phyloP scores from a whole-genome alignment of 2,113 vertebrate genomes.

The Lampris incognitus region DNA sequence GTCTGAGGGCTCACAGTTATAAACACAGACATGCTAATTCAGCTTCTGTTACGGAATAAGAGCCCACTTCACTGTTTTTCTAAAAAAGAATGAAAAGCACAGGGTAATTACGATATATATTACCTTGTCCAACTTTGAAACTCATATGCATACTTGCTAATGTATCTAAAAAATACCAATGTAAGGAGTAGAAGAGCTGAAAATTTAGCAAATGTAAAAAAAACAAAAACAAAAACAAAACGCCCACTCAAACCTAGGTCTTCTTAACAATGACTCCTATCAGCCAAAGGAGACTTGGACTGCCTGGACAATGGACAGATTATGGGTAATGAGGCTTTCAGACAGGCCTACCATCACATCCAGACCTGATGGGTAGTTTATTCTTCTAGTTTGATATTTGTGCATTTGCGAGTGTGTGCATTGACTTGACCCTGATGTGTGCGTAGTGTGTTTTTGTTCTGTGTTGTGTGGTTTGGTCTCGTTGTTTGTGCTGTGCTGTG shows the following conservation, averaged over 20 bases:
- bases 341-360: neutral
- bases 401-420: too few relatives aligned
- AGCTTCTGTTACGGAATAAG: neutral
- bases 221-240: neutral
- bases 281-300: neutral
- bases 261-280: too few relatives aligned
- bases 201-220: constrained; percentile 1
- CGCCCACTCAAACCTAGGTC: neutral
- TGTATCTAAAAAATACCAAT: neutral
- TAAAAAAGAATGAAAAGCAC: neutral
- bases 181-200: neutral
- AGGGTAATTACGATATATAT: neutral
- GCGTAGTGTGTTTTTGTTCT: too few relatives aligned
- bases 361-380: neutral
- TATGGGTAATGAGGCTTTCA: neutral
- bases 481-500: too few relatives aligned
- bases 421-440: too few relatives aligned
- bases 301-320: neutral
- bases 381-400: too few relatives aligned
- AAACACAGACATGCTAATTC: constrained; percentile 21
- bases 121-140: neutral
- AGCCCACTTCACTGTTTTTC: neutral
- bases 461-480: too few relatives aligned
- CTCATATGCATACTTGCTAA: neutral
- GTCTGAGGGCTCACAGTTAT: constrained; percentile 14